Evolutionary conservation across 1,140 invertebrate genomes (phyloP), one percentile per base, ranked within the genome.

Genomic region (Pseudomyrmex gracilis): DNA sequence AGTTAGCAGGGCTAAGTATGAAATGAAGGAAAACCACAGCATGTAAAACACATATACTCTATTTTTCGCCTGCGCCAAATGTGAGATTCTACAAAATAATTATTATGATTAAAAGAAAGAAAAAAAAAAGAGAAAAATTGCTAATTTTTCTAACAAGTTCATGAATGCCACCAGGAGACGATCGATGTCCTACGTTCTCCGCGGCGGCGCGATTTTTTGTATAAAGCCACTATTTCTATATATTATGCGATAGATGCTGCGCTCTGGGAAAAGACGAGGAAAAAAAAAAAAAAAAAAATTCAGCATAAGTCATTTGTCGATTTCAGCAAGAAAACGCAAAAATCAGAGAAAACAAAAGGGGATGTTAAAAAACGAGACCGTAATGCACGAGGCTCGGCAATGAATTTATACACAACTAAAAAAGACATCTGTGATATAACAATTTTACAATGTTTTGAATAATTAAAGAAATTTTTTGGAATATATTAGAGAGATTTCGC

Each of bases 221-320:
- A 34, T 34, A 87, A 86, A 84, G 51, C 58, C 53, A 87, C 86
- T 87, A 87, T 87, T 87, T 87, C 86, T 87, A 87, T 84, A 73
- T 87, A 34, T 34, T 74, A 70, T 73, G 82, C 76, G 47, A 61
- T 22, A 10, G 47, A 22, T 74, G 80, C 73, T 55, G 66, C 20
- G 73, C 68, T 68, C 57, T 57, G 63, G 66, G 34, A 55, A 80
- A 67, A 70, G 68, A 80, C 67, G 17, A 58, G 57, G 58, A 71
- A 84, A 49, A 64, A 34, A 64, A 64, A 53, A 57, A 53, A 71
- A 84, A 49, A 64, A 34, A 64, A 64, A 53, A 57, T 49, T 22
- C 55, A 55, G 43, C 66, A 49, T 61, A 84, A 60, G 34, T 73
- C 57, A 83, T 43, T 58, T 61, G 55, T 34, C 80, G 73, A 87